phyloP scores from a whole-genome alignment of 1,140 invertebrate species.

The Oscheius sp. region DNA sequence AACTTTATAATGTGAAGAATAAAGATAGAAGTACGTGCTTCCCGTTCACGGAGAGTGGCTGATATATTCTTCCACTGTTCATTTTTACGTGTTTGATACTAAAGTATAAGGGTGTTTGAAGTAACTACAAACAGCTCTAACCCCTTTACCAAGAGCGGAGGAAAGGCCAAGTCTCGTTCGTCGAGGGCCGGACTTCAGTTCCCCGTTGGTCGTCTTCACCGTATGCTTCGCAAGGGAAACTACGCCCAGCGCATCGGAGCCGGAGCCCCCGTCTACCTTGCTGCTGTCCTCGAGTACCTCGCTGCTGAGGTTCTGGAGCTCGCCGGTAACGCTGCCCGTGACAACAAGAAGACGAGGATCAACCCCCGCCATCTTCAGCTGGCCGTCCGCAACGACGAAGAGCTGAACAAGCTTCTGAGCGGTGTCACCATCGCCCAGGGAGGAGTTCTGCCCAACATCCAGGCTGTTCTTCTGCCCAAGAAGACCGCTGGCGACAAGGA shows the following conservation, averaged over 20 bases:
- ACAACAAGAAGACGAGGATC: constrained; percentile 67
- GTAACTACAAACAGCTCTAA: too few species aligned
- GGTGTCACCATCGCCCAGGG: constrained; percentile 80
- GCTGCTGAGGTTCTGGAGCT: constrained; percentile 67
- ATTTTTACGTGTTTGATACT: too few species aligned
- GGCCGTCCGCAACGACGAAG: constrained; percentile 81
- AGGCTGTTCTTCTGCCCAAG: constrained; percentile 72
- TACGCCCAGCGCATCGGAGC: constrained; percentile 73
- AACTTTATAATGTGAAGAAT: too few species aligned
- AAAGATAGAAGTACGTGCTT: too few species aligned
- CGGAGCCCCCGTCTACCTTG: constrained; percentile 72
- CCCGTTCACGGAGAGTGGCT: too few species aligned
- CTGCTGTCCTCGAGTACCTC: constrained; percentile 66
- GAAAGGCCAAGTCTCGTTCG: too few species aligned
- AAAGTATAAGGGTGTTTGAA: too few species aligned
- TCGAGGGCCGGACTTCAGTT: constrained; percentile 74
- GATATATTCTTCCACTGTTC: too few species aligned
- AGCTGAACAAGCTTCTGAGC: constrained; percentile 75
- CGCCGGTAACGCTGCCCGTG: constrained; percentile 73
- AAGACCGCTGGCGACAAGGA: too few species aligned
- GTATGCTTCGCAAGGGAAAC: constrained; percentile 70
- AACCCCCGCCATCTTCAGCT: constrained; percentile 66
- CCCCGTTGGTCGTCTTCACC: constrained; percentile 72
- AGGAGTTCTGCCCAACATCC: constrained; percentile 78
- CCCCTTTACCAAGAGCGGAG: too few species aligned